Percentiles rank a stretch among this genome's conserved stretches.
phyloP scores from a whole-genome alignment of 2,888 invertebrate genomes.

The Saturnia pavonia region DNA sequence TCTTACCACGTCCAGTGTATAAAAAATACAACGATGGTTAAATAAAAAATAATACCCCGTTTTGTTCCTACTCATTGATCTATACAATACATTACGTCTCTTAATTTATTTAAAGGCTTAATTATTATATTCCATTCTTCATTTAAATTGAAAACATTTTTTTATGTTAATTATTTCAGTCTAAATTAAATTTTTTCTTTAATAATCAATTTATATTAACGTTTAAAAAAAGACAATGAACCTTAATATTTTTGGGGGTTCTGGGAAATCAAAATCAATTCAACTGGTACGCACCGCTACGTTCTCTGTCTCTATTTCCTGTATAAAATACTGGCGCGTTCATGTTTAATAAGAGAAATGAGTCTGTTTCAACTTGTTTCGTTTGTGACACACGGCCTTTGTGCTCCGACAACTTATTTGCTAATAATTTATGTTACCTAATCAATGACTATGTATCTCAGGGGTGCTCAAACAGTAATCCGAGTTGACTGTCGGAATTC shows the following conservation, averaged over 20 bases:
- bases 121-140: background rate
- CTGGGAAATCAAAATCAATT: background rate
- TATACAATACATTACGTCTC: background rate
- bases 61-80: background rate
- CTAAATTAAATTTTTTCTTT: background rate
- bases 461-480: too few species aligned
- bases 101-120: background rate
- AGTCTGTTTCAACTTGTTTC: constrained; percentile 14
- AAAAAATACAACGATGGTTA: background rate
- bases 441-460: background rate
- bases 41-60: background rate
- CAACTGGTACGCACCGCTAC: background rate
- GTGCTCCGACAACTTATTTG: background rate
- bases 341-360: constrained; percentile 11
- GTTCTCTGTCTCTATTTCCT: constrained; percentile 6
- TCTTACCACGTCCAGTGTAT: background rate
- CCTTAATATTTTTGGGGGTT: background rate
- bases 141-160: background rate
- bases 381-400: constrained; percentile 17
- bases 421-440: background rate
- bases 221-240: background rate
- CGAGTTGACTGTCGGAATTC: too few species aligned
- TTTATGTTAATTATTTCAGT: background rate
- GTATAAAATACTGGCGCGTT: constrained; percentile 5
- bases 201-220: background rate